phyloP scores from a whole-genome alignment of 2,888 invertebrate genomes.

The Tiliacea aurago region DNA sequence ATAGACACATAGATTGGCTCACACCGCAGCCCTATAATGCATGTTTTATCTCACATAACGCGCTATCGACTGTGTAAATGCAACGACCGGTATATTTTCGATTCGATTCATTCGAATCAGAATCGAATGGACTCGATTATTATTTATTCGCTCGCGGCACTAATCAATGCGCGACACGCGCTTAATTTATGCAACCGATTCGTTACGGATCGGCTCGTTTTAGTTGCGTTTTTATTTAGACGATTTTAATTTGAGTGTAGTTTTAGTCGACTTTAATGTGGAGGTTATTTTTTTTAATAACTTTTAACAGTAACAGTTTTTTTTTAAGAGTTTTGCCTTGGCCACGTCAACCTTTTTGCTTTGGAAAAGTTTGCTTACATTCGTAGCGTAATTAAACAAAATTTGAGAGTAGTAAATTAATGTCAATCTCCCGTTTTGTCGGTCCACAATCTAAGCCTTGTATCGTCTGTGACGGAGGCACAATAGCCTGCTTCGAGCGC shows the following conservation, averaged over 20 bases:
- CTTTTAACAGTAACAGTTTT: background rate
- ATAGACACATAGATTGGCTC: constrained; percentile 46
- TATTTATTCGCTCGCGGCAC: constrained; percentile 85
- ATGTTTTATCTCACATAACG: constrained; percentile 71
- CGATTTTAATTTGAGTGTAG: constrained; percentile 50
- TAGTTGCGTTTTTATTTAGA: constrained; percentile 65
- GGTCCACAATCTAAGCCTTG: constrained; percentile 63
- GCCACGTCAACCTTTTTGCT: background rate
- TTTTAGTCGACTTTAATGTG: constrained; percentile 46
- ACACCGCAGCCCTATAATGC: constrained; percentile 56
- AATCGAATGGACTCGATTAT: constrained; percentile 78
- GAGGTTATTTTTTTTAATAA: constrained; percentile 5
- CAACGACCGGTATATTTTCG: constrained; percentile 74
- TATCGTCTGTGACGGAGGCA: constrained; percentile 72
- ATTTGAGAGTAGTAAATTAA: constrained; percentile 61
- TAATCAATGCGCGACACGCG: constrained; percentile 83
- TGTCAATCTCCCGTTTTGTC: constrained; percentile 65
- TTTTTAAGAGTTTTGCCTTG: background rate
- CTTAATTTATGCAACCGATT: constrained; percentile 81
- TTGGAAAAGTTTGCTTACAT: background rate
- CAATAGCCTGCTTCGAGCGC: constrained; percentile 76
- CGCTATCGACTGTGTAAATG: constrained; percentile 73
- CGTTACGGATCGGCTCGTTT: constrained; percentile 72
- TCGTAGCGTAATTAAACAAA: constrained; percentile 55
- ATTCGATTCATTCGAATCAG: constrained; percentile 78